Evolutionary conservation across 2,888 invertebrate genomes (phyloP).

Genomic region (Drosophila subsilvestris): DNA sequence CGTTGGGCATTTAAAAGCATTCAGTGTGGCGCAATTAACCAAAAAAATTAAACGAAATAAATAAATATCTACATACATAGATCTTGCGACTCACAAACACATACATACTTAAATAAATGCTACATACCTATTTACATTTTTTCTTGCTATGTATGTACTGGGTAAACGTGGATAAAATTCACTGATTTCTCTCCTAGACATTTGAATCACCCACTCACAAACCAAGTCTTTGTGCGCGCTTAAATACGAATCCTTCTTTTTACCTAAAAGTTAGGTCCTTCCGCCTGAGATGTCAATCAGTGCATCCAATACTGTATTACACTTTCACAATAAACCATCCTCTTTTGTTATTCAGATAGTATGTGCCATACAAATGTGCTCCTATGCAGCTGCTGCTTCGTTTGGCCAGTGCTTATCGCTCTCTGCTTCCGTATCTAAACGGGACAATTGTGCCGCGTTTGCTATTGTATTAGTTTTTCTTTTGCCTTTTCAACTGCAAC

Average conservation of each 20-base stretch:
- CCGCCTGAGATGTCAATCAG: no score
- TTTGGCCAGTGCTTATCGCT: slow-evolving; percentile 10
- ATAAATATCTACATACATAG: slow-evolving; percentile 23
- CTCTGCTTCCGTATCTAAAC: slow-evolving; percentile 37
- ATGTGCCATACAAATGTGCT: no score
- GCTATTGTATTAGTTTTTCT: slow-evolving; percentile 10
- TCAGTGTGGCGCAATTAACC: slow-evolving; percentile 66
- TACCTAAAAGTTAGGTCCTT: no score
- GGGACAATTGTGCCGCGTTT: slow-evolving; percentile 26
- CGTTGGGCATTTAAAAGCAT: slow-evolving; percentile 29
- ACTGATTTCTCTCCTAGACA: no score
- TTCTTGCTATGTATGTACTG: neutral
- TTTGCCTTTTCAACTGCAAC: slow-evolving; percentile 17
- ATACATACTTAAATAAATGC: neutral
- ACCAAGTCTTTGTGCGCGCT: no score
- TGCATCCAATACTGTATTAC: no score
- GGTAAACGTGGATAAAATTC: neutral
- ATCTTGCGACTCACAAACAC: neutral
- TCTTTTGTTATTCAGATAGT: no score
- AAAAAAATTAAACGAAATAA: slow-evolving; percentile 44
- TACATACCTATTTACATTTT: neutral
- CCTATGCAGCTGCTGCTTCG: neutral
- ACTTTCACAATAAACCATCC: no score
- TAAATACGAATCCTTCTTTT: no score
- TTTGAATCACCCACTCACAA: no score